Conservation (phyloP, 1,140 invertebrate species). For the Adelges cooleyi region DNA sequence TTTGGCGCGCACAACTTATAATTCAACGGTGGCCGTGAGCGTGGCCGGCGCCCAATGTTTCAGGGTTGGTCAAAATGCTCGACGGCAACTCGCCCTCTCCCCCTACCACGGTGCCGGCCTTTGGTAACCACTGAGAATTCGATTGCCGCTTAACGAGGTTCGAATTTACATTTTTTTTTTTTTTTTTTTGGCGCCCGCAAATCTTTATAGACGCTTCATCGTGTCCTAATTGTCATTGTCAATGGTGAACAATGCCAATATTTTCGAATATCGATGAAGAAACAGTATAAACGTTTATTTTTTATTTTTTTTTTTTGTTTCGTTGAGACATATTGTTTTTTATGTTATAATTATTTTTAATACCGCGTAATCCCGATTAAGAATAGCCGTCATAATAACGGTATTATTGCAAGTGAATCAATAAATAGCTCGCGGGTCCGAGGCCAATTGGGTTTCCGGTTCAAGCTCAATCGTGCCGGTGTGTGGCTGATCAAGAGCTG, state of each 20-base stretch:
- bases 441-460: too few relatives aligned
- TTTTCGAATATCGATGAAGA: background rate
- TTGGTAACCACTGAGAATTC: slow-evolving; percentile 23
- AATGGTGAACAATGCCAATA: slow-evolving; percentile 22
- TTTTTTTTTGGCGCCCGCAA: slow-evolving; percentile 11
- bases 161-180: background rate
- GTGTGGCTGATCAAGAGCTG: too few relatives aligned
- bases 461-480: too few relatives aligned
- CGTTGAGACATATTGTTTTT: too few relatives aligned
- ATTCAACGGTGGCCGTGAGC: slow-evolving; percentile 13
- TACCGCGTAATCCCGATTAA: too few relatives aligned
- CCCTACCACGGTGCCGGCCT: background rate
- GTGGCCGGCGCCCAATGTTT: slow-evolving; percentile 9
- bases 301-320: too few relatives aligned
- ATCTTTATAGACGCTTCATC: background rate
- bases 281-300: too few relatives aligned
- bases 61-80: background rate
- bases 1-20: slow-evolving; percentile 14
- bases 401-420: too few relatives aligned
- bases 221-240: slow-evolving; percentile 29
- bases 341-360: too few relatives aligned
- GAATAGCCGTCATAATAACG: too few relatives aligned
- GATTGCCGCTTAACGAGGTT: background rate
- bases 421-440: too few relatives aligned
- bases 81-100: background rate